These are phyloP conservation scores for Epinephelus malabaricus DNA, from an alignment of 2,797 vertebrate genomes.

Conservation along the genomic window DNA sequence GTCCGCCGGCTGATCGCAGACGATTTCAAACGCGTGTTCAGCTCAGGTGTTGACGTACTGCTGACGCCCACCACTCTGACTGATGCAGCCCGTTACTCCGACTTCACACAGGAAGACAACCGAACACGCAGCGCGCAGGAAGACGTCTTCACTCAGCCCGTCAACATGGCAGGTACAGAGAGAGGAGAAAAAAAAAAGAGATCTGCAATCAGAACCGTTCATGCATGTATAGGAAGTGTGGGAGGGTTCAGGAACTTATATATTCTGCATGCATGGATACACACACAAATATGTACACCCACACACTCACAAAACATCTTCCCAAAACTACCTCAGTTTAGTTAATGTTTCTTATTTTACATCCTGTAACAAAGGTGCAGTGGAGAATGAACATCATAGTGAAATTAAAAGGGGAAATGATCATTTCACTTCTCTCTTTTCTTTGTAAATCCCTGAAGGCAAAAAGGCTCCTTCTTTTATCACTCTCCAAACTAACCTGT, in stretches of 20 bases:
- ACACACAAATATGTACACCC: not conserved
- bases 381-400: not conserved
- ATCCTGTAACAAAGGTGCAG: not conserved
- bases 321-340: not conserved
- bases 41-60: slow-evolving; percentile 90
- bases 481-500: slow-evolving; percentile 3
- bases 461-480: slow-evolving; percentile 4
- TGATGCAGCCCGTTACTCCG: slow-evolving; percentile 83
- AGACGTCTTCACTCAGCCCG: slow-evolving; percentile 95
- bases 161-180: slow-evolving; percentile 93
- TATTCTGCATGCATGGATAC: not conserved
- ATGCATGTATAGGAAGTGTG: slow-evolving; percentile 20
- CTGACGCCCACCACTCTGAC: slow-evolving; percentile 94
- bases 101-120: slow-evolving; percentile 96
- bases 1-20: slow-evolving; percentile 92
- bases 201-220: not conserved
- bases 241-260: slow-evolving; percentile 18
- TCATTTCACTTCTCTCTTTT: not conserved
- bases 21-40: slow-evolving; percentile 91
- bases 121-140: slow-evolving; percentile 92
- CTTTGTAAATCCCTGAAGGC: not conserved
- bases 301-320: not conserved
- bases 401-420: slow-evolving; percentile 1
- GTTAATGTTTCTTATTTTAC: not conserved
- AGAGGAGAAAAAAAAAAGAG: not conserved